A percentile compares a stretch with the other conserved stretches of the same genome.
Conservation (phyloP, 1,140 invertebrate genomes). For the Zaprionus vittiger region DNA sequence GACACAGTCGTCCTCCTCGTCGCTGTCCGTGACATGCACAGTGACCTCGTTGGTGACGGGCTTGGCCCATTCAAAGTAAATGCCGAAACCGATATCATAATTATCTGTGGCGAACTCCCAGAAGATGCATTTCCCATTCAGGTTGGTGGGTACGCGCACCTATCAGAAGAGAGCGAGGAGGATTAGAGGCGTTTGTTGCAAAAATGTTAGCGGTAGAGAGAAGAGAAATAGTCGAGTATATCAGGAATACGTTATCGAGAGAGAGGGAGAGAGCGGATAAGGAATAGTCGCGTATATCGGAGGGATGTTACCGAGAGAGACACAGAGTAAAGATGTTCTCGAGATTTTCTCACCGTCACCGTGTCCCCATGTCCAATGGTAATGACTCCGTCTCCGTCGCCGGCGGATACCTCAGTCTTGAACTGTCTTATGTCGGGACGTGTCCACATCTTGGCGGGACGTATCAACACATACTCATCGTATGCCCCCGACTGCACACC, state of each 20-base stretch:
- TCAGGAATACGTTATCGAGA: too few relatives aligned
- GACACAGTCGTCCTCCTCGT: conserved; percentile 88
- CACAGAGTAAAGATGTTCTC: background rate
- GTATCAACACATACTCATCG: conserved; percentile 86
- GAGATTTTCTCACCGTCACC: conserved; percentile 89
- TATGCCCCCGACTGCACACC: conserved; percentile 70
- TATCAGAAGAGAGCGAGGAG: conserved; percentile 6
- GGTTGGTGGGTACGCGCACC: conserved; percentile 97
- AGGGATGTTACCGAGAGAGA: too few relatives aligned
- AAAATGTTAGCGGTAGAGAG: too few relatives aligned
- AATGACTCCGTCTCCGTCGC: conserved; percentile 95
- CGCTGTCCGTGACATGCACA: conserved; percentile 94
- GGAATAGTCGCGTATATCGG: too few relatives aligned
- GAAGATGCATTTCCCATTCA: conserved; percentile 96
- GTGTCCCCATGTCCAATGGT: conserved; percentile 97
- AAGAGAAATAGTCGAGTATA: background rate
- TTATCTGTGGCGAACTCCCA: conserved; percentile 99
- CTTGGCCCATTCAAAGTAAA: conserved; percentile 99
- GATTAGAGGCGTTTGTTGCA: background rate
- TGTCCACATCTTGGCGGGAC: conserved; percentile 98
- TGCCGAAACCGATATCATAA: conserved; percentile 99
- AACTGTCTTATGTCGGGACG: conserved; percentile 95
- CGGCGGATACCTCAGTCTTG: conserved; percentile 95
- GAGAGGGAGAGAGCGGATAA: too few relatives aligned
- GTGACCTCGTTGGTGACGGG: conserved; percentile 93